These are phyloP conservation scores for Agriopis aurantiaria DNA, from an alignment of 2,888 invertebrate species.

Conservation along the genomic window DNA sequence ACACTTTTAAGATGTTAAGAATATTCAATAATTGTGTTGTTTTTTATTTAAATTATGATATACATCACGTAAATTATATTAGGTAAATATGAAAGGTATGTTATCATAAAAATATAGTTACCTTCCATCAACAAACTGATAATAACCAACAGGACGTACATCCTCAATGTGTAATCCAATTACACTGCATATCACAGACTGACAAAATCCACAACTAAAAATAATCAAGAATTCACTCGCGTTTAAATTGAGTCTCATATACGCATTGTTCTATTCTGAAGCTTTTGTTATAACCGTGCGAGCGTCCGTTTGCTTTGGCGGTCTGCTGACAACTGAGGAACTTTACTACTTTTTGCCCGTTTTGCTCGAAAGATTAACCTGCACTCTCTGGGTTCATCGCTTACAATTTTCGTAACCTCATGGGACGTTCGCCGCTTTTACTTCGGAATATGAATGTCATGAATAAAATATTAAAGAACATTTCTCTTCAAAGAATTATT, in stretches of 20 bases:
- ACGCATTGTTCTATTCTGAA: constrained; percentile 13
- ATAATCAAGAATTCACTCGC: constrained; percentile 27
- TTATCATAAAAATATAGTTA: constrained; percentile 48
- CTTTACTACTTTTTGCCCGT: constrained; percentile 42
- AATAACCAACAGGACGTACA: constrained; percentile 76
- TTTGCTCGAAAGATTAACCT: constrained; percentile 47
- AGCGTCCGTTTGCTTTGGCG: constrained; percentile 55
- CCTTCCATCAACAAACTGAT: constrained; percentile 79
- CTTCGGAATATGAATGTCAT: constrained; percentile 52
- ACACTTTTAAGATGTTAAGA: background rate
- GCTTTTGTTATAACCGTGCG: background rate
- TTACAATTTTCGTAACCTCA: constrained; percentile 77
- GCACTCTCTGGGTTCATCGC: constrained; percentile 61
- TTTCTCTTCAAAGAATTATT: constrained; percentile 14
- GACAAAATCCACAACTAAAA: constrained; percentile 44
- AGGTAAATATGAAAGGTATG: no score
- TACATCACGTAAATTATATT: no score
- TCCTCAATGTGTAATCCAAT: constrained; percentile 69
- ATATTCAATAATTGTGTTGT: no score
- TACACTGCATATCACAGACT: constrained; percentile 74
- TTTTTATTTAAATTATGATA: no score
- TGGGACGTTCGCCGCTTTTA: constrained; percentile 64
- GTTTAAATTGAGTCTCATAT: constrained; percentile 9
- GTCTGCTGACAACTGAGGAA: constrained; percentile 68
- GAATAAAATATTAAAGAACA: constrained; percentile 18